Evolutionary conservation across 1,140 invertebrate genomes (phyloP), one percentile per base, ranked within the genome.

Genomic region (Drosophila pectinifera): DNA sequence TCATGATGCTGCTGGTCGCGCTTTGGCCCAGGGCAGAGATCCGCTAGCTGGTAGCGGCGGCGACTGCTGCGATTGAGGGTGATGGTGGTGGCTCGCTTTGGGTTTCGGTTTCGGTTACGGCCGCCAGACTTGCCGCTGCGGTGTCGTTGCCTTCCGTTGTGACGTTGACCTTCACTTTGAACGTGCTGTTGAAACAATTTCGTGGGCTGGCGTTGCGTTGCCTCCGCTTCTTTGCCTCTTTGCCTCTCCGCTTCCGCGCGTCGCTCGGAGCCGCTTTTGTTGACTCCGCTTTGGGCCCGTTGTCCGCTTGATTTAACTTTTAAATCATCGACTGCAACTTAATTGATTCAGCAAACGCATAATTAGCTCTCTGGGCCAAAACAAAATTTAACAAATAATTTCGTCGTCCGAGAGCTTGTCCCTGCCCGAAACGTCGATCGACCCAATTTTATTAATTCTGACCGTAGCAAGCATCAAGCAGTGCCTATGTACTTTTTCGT

Each of bases 81-180:
- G 31, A 53, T 28, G 57, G 10, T 20, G 36, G 34, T 45, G 64
- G 28, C 43, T 72, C 28, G 46, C 63, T 64, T 57, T 38, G 54
- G 24, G 41, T 61, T 64, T 63, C 28, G 38, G 22, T 61, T 68
- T 59, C 31, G 38, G 42, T 61, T 62, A 61, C 36, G 82, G 80
- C 78, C 79, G 80, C 80, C 80, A 85, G 73, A 68, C 62, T 85
- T 77, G 81, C 62, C 68, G 79, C 77, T 73, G 36, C 36, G 39
- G 26, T 63, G 45, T 62, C 58, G 62, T 46, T 72, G 54, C 49
- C 42, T 72, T 78, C 43, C 58, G 46, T 39, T 55, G 80, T 76
- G 63, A 58, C 73, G 53, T 73, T 82, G 67, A 82, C 80, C 80
- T 76, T 78, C 62, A 62, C 53, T 84, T 73, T 57, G 73, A 76